Evolutionary conservation across 2,113 vertebrate genomes (phyloP).

Genomic region (Barbus barbus): DNA sequence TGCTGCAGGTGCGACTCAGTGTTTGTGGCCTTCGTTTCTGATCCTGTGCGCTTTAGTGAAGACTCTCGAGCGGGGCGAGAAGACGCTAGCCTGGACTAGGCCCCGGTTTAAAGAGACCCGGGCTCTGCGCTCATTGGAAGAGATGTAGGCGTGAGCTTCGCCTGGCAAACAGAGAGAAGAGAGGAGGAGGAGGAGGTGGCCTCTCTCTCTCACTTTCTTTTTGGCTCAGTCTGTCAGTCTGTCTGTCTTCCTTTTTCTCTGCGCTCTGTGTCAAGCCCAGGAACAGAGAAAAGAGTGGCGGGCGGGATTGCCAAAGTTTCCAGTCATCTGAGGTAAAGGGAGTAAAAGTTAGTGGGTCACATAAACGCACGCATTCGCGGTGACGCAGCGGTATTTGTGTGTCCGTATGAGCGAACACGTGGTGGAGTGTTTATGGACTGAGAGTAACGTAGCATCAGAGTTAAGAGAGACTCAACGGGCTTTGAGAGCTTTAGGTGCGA

Average conservation of each 20-base stretch:
- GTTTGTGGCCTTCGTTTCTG: conserved; percentile 44
- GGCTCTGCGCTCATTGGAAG: conserved; percentile 76
- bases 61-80: not conserved
- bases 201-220: conserved; percentile 16
- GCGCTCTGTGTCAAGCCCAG: not conserved
- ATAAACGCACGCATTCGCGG: conserved; percentile 57
- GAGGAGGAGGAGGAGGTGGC: conserved; percentile 57
- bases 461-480: conserved; percentile 23
- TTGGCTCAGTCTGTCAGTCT: conserved; percentile 23
- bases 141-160: conserved; percentile 50
- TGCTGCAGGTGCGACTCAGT: conserved; percentile 42
- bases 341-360: conserved; percentile 79
- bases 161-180: conserved; percentile 36
- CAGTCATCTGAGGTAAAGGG: conserved; percentile 78
- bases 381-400: conserved; percentile 17
- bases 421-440: conserved; percentile 58
- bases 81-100: conserved; percentile 32
- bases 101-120: conserved; percentile 76
- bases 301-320: conserved; percentile 68
- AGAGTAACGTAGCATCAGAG: conserved; percentile 64
- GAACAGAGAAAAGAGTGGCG: conserved; percentile 46
- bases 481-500: conserved; percentile 56
- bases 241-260: conserved; percentile 11
- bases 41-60: not conserved
- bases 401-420: conserved; percentile 46